Base-by-base conservation (phyloP, 2,797 vertebrate species). In the Gobio occitaniae region DNA sequence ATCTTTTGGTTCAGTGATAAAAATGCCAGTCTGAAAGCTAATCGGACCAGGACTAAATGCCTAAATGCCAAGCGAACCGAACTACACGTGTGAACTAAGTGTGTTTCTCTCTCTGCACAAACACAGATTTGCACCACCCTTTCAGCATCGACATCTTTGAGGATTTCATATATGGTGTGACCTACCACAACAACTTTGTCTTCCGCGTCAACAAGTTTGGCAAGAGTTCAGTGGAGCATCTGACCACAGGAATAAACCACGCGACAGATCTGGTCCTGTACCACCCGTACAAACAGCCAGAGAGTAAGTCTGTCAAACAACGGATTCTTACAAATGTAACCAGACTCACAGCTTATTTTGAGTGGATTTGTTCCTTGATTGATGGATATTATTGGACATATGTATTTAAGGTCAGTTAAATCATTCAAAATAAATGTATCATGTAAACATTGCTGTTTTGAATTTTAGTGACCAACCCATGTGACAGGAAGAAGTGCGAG, bases 91-190 rank as follows among this genome's bases (percentile, higher is more conserved):
- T 41, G 41, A 41, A 41, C 38, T 10, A 44, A 44, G 41, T 44
- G 6, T 2, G 29, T 21, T 0, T 87, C 63, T 86, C 80, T 89
- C 52, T 8, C 21, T 16, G 21, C 76, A 59, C 47, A 52, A 50
- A 54, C 83, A 0, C 92, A 99, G 98, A 97, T 69, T 95, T 99
- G 25, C 95, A 95, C 90, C 96, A 98, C 59, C 98, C 97, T 0
- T 99, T 98, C 94, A 98, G 97, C 92, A 99, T 99, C 0, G 98
- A 99, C 41, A 95, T 99, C 86, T 99, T 99, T 54, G 98, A 99
- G 91, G 98, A 99, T 89, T 97, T 97, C 91, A 96, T 99, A 93
- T 99, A 99, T 0, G 98, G 98, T 0, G 97, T 98, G 94, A 98
- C 98, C 86, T 98, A 98, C 93, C 95, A 96, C 89, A 97, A 99